These are phyloP conservation scores for Pachyramphus minor DNA, from an alignment of 2,113 vertebrate species.

Conservation along the genomic window DNA sequence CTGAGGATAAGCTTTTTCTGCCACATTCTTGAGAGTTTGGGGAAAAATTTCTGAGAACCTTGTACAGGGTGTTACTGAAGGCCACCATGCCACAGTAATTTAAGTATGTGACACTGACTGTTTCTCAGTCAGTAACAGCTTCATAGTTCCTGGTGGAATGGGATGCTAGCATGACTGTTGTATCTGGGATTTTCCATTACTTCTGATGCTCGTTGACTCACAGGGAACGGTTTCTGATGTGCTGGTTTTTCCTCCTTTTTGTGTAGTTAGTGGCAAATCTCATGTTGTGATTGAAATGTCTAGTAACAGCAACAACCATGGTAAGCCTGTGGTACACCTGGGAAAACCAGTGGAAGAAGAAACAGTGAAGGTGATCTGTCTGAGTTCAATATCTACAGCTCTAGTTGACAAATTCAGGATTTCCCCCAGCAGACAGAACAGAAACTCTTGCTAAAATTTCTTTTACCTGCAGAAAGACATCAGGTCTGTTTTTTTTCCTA, in stretches of 20 bases:
- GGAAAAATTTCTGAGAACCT: background rate
- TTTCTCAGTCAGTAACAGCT: background rate
- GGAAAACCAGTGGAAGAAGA: background rate
- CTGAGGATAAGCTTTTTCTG: background rate
- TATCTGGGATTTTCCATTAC: background rate
- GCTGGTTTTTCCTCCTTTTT: background rate
- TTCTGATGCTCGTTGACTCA: background rate
- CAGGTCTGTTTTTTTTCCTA: background rate
- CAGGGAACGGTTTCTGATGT: background rate
- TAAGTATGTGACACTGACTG: background rate
- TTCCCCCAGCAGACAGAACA: background rate
- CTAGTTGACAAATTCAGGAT: background rate
- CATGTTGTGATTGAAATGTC: background rate
- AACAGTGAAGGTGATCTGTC: background rate
- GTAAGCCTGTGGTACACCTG: background rate
- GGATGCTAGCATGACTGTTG: background rate
- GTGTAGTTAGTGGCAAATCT: background rate
- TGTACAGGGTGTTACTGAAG: background rate
- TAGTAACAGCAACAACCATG: background rate
- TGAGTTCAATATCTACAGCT: background rate
- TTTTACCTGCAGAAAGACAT: background rate
- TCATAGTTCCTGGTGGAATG: background rate
- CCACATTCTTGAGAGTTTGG: background rate
- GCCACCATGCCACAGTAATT: background rate
- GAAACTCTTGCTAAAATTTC: background rate